Percentiles rank a stretch among this genome's conserved stretches.
These are phyloP conservation scores for Pterophyllum scalare DNA, from an alignment of 2,113 vertebrate species.

Conservation along the genomic window DNA sequence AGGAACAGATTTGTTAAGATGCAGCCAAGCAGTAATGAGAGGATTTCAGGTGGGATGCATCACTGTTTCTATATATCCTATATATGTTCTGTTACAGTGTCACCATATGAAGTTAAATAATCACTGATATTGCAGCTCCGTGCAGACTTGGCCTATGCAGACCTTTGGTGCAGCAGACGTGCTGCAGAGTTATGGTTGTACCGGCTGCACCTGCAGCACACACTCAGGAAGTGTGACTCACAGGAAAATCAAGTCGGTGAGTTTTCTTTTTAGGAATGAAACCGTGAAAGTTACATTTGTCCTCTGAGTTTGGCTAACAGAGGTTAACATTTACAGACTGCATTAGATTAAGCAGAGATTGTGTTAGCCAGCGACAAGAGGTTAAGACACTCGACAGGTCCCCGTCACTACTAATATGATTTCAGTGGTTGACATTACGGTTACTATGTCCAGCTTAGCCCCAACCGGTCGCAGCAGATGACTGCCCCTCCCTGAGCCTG, in stretches of 20 bases:
- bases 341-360: no score
- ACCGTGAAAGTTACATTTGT: background rate
- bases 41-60: fast-evolving
- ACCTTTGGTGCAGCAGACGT: background rate
- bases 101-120: background rate
- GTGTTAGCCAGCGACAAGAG: no score
- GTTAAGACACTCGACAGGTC: no score
- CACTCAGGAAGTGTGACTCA: background rate
- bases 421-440: background rate
- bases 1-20: fast-evolving
- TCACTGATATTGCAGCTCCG: background rate
- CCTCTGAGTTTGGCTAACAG: background rate
- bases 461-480: no score
- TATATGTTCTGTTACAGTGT: no score
- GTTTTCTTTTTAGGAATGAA: no score
- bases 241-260: background rate
- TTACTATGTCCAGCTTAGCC: background rate
- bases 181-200: background rate
- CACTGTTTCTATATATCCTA: background rate
- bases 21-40: background rate
- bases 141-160: background rate
- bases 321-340: background rate
- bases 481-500: no score
- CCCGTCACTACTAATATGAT: no score
- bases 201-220: background rate